Conservation (phyloP, 2,113 vertebrate species). For the Zosterops japonicus region DNA sequence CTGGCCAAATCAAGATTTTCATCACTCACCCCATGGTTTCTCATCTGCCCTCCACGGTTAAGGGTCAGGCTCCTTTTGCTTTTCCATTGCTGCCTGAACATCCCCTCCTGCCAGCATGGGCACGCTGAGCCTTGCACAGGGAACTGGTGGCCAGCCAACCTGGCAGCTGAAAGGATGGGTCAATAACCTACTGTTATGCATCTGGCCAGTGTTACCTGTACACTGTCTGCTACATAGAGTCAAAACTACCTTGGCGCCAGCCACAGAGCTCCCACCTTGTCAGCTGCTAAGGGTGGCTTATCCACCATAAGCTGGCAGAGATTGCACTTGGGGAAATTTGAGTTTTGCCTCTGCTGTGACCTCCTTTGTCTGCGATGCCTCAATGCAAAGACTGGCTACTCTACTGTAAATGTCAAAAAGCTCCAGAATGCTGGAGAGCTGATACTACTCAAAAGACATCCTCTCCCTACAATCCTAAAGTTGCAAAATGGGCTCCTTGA, state of each 20-base stretch:
- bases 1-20: slow-evolving; percentile 5
- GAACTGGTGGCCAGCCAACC: neutral
- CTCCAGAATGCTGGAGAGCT: neutral
- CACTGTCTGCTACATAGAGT: neutral
- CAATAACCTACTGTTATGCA: neutral
- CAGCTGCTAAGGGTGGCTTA: neutral
- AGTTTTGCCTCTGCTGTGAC: neutral
- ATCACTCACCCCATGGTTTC: neutral
- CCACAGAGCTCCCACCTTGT: neutral
- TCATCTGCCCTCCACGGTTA: neutral
- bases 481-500: neutral
- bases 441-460: neutral
- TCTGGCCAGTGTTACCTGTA: neutral
- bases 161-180: neutral
- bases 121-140: accelerated
- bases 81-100: neutral
- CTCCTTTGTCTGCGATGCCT: neutral
- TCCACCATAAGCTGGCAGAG: neutral
- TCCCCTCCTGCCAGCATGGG: neutral
- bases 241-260: neutral
- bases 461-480: neutral
- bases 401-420: neutral
- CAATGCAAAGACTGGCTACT: neutral
- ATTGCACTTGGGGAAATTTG: neutral
- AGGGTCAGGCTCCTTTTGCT: neutral